Percentiles rank a stretch among this genome's conserved stretches.
Evolutionary conservation across 2,797 vertebrate species (phyloP).

Genomic region (Chaunax sp.): DNA sequence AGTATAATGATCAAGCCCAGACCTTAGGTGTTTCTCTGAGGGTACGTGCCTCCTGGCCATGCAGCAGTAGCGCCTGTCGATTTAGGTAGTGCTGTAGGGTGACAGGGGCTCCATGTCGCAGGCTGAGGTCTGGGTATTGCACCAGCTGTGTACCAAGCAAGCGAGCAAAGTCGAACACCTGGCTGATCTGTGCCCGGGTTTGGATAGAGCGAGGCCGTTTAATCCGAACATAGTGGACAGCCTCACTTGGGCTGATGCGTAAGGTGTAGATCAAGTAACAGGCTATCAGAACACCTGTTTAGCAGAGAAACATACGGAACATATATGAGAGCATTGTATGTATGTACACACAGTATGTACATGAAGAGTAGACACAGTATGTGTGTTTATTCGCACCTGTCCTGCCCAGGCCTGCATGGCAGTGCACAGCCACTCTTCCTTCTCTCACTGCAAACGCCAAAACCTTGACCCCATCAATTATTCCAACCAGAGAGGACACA

Average conservation of each 20-base stretch:
- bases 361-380: background rate
- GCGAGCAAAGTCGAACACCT: constrained; percentile 86
- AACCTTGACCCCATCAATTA: constrained; percentile 87
- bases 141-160: constrained; percentile 80
- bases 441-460: constrained; percentile 85
- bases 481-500: constrained; percentile 80
- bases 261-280: constrained; percentile 87
- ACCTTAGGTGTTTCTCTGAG: constrained; percentile 86
- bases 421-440: constrained; percentile 87
- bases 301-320: constrained; percentile 3
- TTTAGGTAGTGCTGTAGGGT: constrained; percentile 84
- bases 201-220: constrained; percentile 87
- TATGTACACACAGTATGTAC: background rate
- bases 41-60: constrained; percentile 83
- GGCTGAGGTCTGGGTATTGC: constrained; percentile 79
- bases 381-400: constrained; percentile 75
- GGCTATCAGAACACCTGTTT: constrained; percentile 87
- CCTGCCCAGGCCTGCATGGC: constrained; percentile 87
- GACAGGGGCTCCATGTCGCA: constrained; percentile 76
- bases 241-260: constrained; percentile 84
- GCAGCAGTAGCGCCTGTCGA: constrained; percentile 82
- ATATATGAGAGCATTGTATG: background rate
- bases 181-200: constrained; percentile 83
- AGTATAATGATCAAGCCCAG: constrained; percentile 4
- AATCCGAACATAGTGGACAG: constrained; percentile 85